These are phyloP conservation scores for Pipistrellus pygmaeus DNA, from an alignment of 2,797 vertebrate genomes.

Conservation along the genomic window DNA sequence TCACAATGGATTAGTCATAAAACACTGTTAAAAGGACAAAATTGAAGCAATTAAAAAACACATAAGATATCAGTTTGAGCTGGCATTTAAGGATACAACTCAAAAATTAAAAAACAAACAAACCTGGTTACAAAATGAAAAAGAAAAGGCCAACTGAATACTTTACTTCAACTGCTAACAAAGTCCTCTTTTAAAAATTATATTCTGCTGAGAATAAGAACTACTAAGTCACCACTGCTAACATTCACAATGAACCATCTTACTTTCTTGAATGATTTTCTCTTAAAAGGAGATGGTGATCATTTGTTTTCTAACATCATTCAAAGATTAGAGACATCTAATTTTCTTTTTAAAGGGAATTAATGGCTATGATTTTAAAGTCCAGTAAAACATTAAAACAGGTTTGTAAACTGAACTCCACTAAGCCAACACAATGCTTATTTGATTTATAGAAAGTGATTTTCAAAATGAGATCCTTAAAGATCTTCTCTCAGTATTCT, in stretches of 20 bases:
- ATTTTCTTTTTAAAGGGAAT: not conserved
- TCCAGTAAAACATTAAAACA: slow-evolving; percentile 25
- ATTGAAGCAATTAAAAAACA: slow-evolving; percentile 46
- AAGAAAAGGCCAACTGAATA: slow-evolving; percentile 8
- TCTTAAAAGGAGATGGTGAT: not conserved
- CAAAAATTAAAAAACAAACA: not conserved
- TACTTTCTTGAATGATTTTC: not conserved
- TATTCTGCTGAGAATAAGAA: slow-evolving; percentile 29
- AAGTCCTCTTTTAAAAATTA: slow-evolving; percentile 21
- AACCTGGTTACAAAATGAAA: slow-evolving; percentile 37
- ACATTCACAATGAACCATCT: not conserved
- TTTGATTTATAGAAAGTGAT: slow-evolving; percentile 35
- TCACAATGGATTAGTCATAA: slow-evolving; percentile 72
- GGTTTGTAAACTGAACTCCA: slow-evolving; percentile 39
- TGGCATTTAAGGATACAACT: slow-evolving; percentile 38
- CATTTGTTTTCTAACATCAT: slow-evolving; percentile 38
- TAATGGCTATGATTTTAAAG: slow-evolving; percentile 41
- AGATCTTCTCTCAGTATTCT: slow-evolving; percentile 38
- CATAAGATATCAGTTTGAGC: not conserved
- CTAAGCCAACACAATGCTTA: slow-evolving; percentile 63
- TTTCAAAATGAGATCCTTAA: slow-evolving; percentile 47
- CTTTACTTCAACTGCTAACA: slow-evolving; percentile 58
- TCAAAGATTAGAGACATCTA: slow-evolving; percentile 34
- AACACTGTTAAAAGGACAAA: slow-evolving; percentile 61
- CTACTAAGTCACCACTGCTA: not conserved